A percentile compares a stretch with the other conserved stretches of the same genome.
These are phyloP conservation scores for Phylloscopus collybita DNA, from an alignment of 2,797 vertebrate genomes.

Conservation along the genomic window DNA sequence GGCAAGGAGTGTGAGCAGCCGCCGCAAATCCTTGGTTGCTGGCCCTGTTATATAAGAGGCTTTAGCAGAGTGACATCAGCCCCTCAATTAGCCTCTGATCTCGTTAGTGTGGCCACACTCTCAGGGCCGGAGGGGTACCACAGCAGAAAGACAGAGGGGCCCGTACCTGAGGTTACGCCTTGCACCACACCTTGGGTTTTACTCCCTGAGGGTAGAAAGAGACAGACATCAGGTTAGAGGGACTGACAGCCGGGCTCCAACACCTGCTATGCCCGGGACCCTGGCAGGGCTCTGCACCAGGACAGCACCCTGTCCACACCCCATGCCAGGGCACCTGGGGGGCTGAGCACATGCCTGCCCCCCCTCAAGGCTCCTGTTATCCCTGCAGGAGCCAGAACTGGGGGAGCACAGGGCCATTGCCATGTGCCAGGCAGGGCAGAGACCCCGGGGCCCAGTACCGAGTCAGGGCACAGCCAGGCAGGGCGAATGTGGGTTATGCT, in stretches of 20 bases:
- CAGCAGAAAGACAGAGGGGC: not conserved
- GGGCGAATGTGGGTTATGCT: rapidly evolving
- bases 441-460: rapidly evolving
- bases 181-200: conserved; percentile 91
- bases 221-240: not conserved
- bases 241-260: rapidly evolving
- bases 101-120: not conserved
- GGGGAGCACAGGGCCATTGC: not conserved
- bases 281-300: not conserved
- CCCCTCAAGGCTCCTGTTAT: not conserved
- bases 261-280: rapidly evolving
- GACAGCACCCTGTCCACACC: not conserved
- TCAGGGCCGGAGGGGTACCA: not conserved
- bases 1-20: conserved; percentile 39
- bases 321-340: rapidly evolving
- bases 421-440: rapidly evolving
- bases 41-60: conserved; percentile 64
- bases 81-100: conserved; percentile 72
- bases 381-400: not conserved
- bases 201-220: conserved; percentile 83
- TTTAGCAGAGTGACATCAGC: conserved; percentile 67
- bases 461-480: not conserved
- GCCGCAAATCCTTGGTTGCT: conserved; percentile 15
- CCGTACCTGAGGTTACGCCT: conserved; percentile 91
- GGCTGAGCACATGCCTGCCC: not conserved